Conservation (phyloP, 2,113 vertebrate genomes). For the Seriola rivoliana region DNA sequence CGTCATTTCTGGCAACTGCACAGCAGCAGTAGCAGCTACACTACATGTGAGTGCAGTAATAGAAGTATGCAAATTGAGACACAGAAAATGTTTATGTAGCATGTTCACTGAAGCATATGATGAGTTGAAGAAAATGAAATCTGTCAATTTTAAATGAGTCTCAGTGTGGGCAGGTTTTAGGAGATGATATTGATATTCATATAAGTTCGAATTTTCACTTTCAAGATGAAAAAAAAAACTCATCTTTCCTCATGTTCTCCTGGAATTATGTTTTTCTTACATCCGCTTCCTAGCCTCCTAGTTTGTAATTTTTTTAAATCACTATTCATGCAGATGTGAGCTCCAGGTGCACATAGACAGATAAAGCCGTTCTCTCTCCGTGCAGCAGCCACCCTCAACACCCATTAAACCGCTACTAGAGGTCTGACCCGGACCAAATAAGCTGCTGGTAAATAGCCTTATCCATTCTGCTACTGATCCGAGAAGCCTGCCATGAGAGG, state of each 20-base stretch:
- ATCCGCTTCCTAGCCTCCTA: background rate
- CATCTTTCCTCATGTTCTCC: background rate
- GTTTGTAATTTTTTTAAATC: conserved; percentile 29
- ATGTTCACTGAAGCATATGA: conserved; percentile 3
- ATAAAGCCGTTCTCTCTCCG: conserved; percentile 44
- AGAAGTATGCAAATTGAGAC: too few species aligned
- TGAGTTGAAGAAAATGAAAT: conserved; percentile 10
- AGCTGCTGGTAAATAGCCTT: conserved; percentile 77
- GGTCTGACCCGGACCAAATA: conserved; percentile 74
- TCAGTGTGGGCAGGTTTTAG: background rate
- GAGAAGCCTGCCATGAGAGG: conserved; percentile 70
- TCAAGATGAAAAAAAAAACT: background rate
- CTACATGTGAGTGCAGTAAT: too few species aligned
- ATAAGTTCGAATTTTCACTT: background rate
- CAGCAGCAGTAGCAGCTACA: too few species aligned
- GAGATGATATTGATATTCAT: background rate
- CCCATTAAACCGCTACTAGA: conserved; percentile 63
- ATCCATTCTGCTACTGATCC: conserved; percentile 76
- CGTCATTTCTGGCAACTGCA: too few species aligned
- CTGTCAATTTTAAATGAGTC: background rate
- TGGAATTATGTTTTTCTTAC: background rate
- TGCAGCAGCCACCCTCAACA: conserved; percentile 47
- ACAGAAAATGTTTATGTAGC: background rate
- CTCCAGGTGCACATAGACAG: conserved; percentile 73
- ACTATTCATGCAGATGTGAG: conserved; percentile 46